phyloP scores from a whole-genome alignment of 1,140 invertebrate genomes.

The Aradophagus sp. region DNA sequence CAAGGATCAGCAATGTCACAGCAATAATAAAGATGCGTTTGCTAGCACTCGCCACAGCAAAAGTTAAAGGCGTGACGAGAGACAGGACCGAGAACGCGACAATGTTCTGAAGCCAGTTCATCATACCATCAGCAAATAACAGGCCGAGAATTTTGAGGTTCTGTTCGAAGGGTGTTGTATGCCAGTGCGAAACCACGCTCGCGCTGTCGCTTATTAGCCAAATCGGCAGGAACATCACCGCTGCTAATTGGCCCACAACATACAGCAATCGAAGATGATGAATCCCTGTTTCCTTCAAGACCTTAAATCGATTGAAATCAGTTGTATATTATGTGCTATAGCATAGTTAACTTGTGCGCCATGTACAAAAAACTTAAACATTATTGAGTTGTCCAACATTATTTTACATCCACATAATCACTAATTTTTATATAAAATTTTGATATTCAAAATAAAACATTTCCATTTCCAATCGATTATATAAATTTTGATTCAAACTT shows the following conservation, averaged over 20 bases:
- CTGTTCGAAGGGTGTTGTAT: conserved; percentile 67
- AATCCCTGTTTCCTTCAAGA: conserved; percentile 89
- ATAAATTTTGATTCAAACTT: no score
- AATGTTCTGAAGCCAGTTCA: conserved; percentile 96
- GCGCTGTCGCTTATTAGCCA: conserved; percentile 87
- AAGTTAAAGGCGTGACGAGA: conserved; percentile 92
- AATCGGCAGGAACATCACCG: conserved; percentile 90
- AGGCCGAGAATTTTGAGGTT: conserved; percentile 78
- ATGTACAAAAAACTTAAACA: no score
- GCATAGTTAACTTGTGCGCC: no score
- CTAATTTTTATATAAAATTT: no score
- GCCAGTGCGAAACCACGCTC: conserved; percentile 79
- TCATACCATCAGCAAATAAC: conserved; percentile 87
- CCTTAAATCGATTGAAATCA: no score
- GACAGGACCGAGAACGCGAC: conserved; percentile 94
- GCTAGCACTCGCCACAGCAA: conserved; percentile 96
- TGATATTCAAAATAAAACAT: no score
- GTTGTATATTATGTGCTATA: no score
- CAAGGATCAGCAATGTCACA: conserved; percentile 89
- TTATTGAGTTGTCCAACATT: no score
- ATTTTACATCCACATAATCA: no score
- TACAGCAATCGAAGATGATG: conserved; percentile 92
- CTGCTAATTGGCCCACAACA: conserved; percentile 85
- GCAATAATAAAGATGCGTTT: conserved; percentile 95
- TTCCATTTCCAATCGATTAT: no score